Evolutionary conservation across 2,113 vertebrate species (phyloP).

Genomic region (Sander lucioperca): DNA sequence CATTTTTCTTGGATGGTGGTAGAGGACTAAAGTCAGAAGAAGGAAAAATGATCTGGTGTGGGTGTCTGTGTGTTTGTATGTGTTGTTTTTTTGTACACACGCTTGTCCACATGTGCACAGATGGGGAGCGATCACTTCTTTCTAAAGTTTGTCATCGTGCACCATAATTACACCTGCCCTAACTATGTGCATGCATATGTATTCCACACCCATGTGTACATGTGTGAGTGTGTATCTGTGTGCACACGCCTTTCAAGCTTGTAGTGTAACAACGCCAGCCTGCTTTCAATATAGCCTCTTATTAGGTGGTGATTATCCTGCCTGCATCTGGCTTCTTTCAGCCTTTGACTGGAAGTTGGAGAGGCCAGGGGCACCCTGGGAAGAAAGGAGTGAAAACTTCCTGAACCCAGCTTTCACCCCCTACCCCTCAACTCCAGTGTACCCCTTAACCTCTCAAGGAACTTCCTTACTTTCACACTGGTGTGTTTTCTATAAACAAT

Average conservation of each 20-base stretch:
- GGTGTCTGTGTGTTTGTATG: slow-evolving; percentile 33
- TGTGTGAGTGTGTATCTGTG: slow-evolving; percentile 22
- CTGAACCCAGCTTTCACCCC: slow-evolving; percentile 68
- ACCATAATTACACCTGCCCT: slow-evolving; percentile 66
- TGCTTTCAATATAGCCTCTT: slow-evolving; percentile 86
- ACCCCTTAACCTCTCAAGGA: slow-evolving; percentile 35
- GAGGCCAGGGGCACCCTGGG: slow-evolving; percentile 73
- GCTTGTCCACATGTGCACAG: slow-evolving; percentile 47
- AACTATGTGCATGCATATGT: slow-evolving; percentile 38
- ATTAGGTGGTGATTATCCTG: slow-evolving; percentile 86
- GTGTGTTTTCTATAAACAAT: slow-evolving; percentile 29
- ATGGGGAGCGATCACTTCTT: slow-evolving; percentile 40
- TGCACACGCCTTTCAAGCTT: slow-evolving; percentile 51
- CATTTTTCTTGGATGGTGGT: slow-evolving; percentile 73
- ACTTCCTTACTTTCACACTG: slow-evolving; percentile 13
- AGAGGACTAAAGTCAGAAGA: slow-evolving; percentile 34
- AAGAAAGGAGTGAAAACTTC: slow-evolving; percentile 83
- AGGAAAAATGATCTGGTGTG: slow-evolving; percentile 49
- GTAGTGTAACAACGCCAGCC: slow-evolving; percentile 67
- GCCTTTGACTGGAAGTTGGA: slow-evolving; percentile 71
- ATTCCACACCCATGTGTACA: neutral
- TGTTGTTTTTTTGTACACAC: slow-evolving; percentile 30
- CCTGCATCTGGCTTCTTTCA: slow-evolving; percentile 85
- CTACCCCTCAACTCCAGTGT: slow-evolving; percentile 40
- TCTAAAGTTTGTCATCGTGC: slow-evolving; percentile 61